Evolutionary conservation across 2,113 vertebrate species (phyloP).

Genomic region (Nerophis lumbriciformis): DNA sequence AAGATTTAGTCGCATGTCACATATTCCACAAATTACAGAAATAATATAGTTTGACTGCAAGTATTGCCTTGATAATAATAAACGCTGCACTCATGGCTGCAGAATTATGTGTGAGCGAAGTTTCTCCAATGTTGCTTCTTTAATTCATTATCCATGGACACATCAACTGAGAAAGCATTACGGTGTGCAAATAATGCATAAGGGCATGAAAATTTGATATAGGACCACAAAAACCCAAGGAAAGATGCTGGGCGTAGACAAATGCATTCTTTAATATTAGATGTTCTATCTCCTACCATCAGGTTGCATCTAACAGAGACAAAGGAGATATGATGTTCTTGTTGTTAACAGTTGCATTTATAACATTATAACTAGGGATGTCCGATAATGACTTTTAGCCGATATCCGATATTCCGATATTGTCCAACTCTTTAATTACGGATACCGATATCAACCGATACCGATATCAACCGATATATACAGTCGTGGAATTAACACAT

Average conservation of each 20-base stretch:
- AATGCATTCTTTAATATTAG: not conserved
- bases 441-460: no score
- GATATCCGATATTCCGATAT: no score
- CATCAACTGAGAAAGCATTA: not conserved
- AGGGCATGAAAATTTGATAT: conserved; percentile 2
- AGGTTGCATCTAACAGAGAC: not conserved
- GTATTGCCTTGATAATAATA: not conserved
- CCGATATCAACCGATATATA: no score
- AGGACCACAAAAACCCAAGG: not conserved
- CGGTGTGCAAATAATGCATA: conserved; percentile 3
- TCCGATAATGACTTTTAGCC: no score
- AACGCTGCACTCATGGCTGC: not conserved
- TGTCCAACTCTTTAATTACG: no score
- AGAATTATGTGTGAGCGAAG: not conserved
- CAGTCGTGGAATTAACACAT: no score
- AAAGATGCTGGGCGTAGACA: not conserved
- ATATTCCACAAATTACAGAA: not conserved
- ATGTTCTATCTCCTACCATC: not conserved
- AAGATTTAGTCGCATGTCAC: not conserved
- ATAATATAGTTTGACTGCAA: not conserved
- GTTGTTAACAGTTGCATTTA: not conserved
- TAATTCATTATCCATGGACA: conserved; percentile 1
- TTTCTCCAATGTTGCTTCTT: not conserved
- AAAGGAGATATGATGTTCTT: not conserved
- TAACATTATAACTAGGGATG: no score